Evolutionary conservation across 2,888 invertebrate species (phyloP).

Genomic region (Lasioglossum oenotherae): DNA sequence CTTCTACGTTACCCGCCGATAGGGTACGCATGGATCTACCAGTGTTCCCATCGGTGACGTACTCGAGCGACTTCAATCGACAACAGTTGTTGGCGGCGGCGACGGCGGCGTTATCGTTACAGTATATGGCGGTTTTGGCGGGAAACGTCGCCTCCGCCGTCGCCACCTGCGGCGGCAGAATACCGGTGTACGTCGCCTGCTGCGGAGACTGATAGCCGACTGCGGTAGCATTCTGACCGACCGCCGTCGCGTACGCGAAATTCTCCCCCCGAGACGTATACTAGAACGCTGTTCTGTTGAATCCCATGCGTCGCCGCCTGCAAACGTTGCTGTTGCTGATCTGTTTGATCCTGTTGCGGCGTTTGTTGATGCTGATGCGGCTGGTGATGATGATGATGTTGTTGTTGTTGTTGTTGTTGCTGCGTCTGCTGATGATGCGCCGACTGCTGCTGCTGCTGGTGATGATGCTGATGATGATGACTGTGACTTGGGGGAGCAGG

Average conservation of each 20-base stretch:
- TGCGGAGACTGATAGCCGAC: conserved; percentile 74
- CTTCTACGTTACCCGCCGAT: conserved; percentile 54
- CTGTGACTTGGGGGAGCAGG: conserved; percentile 83
- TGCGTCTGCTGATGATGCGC: conserved; percentile 57
- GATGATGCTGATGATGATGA: conserved; percentile 72
- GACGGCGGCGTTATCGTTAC: conserved; percentile 56
- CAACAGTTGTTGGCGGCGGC: conserved; percentile 60
- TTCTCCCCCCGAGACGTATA: conserved; percentile 87
- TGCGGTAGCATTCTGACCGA: conserved; percentile 84
- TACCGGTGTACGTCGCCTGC: conserved; percentile 72
- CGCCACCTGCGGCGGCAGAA: conserved; percentile 73
- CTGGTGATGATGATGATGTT: conserved; percentile 53
- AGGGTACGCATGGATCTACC: conserved; percentile 43
- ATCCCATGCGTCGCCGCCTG: conserved; percentile 66
- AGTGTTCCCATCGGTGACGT: conserved; percentile 47
- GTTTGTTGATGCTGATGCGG: conserved; percentile 62
- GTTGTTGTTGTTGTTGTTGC: conserved; percentile 44
- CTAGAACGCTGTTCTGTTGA: conserved; percentile 86
- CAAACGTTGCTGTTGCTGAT: conserved; percentile 57
- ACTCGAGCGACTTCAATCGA: conserved; percentile 62
- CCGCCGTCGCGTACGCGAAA: conserved; percentile 85
- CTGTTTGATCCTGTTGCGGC: conserved; percentile 60
- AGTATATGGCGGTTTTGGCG: conserved; percentile 73
- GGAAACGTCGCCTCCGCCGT: conserved; percentile 71
- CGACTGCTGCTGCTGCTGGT: conserved; percentile 63